Evolutionary conservation across 2,888 invertebrate genomes (phyloP), one percentile per base, ranked within the genome.

Genomic region (Agonum fuliginosum): DNA sequence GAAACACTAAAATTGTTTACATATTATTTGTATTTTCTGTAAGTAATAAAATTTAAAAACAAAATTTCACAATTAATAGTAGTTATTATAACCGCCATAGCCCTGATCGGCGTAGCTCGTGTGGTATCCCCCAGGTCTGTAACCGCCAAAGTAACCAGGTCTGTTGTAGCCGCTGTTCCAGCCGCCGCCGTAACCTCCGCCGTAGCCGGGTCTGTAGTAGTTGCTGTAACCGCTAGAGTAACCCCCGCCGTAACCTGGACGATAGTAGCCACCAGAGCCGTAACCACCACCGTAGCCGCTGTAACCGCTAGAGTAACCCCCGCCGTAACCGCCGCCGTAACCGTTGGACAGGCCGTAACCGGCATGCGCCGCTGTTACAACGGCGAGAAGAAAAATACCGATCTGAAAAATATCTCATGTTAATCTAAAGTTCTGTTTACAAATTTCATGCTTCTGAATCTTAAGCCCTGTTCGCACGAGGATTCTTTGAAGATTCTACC

Each of bases 351-450:
- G 76, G 5, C 80, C 80, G 71, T 80, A 81, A 2, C 80, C 79
- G 22, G 80, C 79, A 30, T 79, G 78, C 5, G 72, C 79, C 10
- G 19, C 22, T 8, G 72, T 71, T 12, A 69, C n/a, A 12, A 76
- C 22, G 0, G 58, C 67, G 3, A 71, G 19, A 17, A 76, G 22
- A 6, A 80, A 8, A 12, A 80, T 62, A 5, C 76, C 14, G 24
- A 80, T 67, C 81, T 81, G 71, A 48, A 80, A 80, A 12, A 30
- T n/a, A n/a, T n/a, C n/a, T n/a, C n/a, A n/a, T n/a, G n/a, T n/a
- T n/a, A n/a, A n/a, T n/a, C n/a, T n/a, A n/a, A n/a, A n/a, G n/a
- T n/a, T n/a, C n/a, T n/a, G n/a, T n/a, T n/a, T n/a, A n/a, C n/a
- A n/a, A n/a, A n/a, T n/a, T n/a, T n/a, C n/a, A n/a, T n/a, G n/a